phyloP scores from a whole-genome alignment of 2,888 invertebrate genomes.

The Lucinisca nassula region DNA sequence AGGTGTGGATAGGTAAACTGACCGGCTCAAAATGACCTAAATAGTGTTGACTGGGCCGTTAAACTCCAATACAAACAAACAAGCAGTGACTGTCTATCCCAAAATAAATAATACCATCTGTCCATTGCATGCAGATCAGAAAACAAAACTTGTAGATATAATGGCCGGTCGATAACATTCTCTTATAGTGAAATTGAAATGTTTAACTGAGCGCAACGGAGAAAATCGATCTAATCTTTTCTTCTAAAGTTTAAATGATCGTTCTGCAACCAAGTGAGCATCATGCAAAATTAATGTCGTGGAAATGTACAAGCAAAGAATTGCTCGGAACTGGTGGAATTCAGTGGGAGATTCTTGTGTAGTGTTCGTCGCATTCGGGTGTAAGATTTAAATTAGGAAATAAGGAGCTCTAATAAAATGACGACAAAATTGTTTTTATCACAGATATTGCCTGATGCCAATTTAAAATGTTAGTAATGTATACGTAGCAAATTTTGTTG shows the following conservation, averaged over 20 bases:
- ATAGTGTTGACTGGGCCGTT: too few species aligned
- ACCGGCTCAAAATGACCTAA: too few species aligned
- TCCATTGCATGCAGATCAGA: too few species aligned
- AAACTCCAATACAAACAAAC: too few species aligned
- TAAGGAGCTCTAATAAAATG: too few species aligned
- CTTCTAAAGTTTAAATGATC: constrained; percentile 2
- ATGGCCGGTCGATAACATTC: neutral
- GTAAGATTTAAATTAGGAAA: too few species aligned
- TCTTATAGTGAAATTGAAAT: neutral
- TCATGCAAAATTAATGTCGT: neutral
- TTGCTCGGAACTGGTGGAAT: neutral
- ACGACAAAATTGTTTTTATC: neutral
- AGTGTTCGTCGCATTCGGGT: too few species aligned
- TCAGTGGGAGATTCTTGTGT: neutral
- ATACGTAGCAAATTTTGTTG: too few species aligned
- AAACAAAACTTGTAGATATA: too few species aligned
- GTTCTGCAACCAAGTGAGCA: neutral
- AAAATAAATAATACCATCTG: too few species aligned
- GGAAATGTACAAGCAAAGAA: neutral
- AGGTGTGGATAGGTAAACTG: too few species aligned
- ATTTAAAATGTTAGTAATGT: neutral
- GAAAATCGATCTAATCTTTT: neutral
- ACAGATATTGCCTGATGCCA: neutral
- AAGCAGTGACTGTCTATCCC: too few species aligned
- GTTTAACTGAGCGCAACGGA: neutral